Evolutionary conservation across 2,888 invertebrate species (phyloP).

Genomic region (Plutella xylostella): DNA sequence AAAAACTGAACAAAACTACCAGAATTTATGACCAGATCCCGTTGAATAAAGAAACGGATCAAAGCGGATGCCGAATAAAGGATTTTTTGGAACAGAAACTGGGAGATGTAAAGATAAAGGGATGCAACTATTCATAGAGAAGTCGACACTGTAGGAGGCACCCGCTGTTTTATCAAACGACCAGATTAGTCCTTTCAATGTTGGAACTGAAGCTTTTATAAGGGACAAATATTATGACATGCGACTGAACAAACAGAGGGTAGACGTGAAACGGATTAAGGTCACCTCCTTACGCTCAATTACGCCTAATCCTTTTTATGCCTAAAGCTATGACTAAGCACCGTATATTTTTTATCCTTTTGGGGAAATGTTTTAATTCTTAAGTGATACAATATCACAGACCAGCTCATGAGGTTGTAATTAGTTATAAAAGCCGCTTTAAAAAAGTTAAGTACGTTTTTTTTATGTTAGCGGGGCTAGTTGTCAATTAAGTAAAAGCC

Average conservation of each 20-base stretch:
- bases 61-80: constrained; percentile 56
- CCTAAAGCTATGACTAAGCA: too few species aligned
- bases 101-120: constrained; percentile 56
- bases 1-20: constrained; percentile 62
- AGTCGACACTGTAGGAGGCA: constrained; percentile 38
- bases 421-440: too few species aligned
- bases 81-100: constrained; percentile 40
- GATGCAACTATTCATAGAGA: constrained; percentile 50
- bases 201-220: constrained; percentile 41
- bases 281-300: constrained; percentile 32
- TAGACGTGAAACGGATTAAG: constrained; percentile 40
- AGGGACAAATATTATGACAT: constrained; percentile 61
- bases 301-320: constrained; percentile 27
- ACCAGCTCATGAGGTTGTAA: too few species aligned
- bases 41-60: constrained; percentile 63
- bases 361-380: too few species aligned
- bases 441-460: too few species aligned
- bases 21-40: constrained; percentile 60
- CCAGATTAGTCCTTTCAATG: constrained; percentile 52
- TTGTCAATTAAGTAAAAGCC: too few species aligned
- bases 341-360: too few species aligned
- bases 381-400: too few species aligned
- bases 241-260: constrained; percentile 43
- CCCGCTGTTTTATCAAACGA: constrained; percentile 67
- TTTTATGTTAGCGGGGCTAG: too few species aligned